Evolutionary conservation across 2,888 invertebrate genomes (phyloP).

Genomic region (Cheilosia scutellata): DNA sequence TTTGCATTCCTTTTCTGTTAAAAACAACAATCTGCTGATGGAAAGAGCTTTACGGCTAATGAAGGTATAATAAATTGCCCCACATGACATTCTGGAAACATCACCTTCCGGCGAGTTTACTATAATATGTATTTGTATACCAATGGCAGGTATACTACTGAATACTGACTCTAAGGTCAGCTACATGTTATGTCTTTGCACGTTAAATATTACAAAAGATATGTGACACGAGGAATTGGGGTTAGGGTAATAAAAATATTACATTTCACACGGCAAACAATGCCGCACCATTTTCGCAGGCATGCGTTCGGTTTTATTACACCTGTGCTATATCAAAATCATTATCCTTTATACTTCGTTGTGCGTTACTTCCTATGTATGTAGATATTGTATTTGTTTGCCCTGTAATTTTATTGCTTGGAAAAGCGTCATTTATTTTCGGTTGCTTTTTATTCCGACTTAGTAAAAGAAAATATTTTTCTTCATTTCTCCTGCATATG

Average conservation of each 20-base stretch:
- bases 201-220: slow-evolving; percentile 49
- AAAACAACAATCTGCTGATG: slow-evolving; percentile 43
- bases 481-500: slow-evolving; percentile 32
- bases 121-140: slow-evolving; percentile 2
- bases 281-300: slow-evolving; percentile 66
- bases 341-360: slow-evolving; percentile 69
- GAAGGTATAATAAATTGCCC: slow-evolving; percentile 37
- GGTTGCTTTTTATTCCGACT: slow-evolving; percentile 69
- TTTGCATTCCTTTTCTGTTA: slow-evolving; percentile 1
- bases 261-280: slow-evolving; percentile 72
- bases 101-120: slow-evolving; percentile 55
- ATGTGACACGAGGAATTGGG: slow-evolving; percentile 39
- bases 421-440: slow-evolving; percentile 72
- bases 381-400: slow-evolving; percentile 62
- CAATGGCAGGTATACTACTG: slow-evolving; percentile 18
- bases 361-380: slow-evolving; percentile 28
- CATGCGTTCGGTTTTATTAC: slow-evolving; percentile 73
- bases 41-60: slow-evolving; percentile 41
- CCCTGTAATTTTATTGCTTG: slow-evolving; percentile 73
- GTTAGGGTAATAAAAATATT: slow-evolving; percentile 62
- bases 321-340: slow-evolving; percentile 74
- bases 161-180: slow-evolving; percentile 59
- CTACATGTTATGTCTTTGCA: slow-evolving; percentile 15
- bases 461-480: slow-evolving; percentile 64
- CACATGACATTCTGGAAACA: slow-evolving; percentile 51